Evolutionary conservation across 1,140 invertebrate genomes (phyloP).

Genomic region (Ganaspis sp.): DNA sequence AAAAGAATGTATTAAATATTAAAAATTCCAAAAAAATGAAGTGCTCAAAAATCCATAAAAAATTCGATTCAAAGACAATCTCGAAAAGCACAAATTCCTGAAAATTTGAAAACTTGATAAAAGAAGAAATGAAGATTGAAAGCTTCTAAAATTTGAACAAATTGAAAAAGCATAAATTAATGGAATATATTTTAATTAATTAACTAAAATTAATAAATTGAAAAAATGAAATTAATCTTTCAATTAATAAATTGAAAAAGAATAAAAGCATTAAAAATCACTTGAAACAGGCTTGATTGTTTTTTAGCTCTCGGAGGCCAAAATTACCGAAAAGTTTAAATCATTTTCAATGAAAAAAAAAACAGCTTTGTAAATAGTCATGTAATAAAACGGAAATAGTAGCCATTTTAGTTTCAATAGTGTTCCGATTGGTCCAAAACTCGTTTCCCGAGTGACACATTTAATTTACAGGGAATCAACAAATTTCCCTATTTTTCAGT

Average conservation of each 20-base stretch:
- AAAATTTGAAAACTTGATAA: too few relatives aligned
- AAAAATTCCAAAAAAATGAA: too few relatives aligned
- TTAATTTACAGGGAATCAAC: not conserved
- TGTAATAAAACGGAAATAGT: conserved; percentile 14
- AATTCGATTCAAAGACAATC: too few relatives aligned
- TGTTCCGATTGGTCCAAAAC: conserved; percentile 4
- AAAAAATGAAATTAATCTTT: not conserved
- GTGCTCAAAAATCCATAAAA: too few relatives aligned
- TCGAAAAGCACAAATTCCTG: too few relatives aligned
- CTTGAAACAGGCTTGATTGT: not conserved
- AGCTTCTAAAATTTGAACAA: too few relatives aligned
- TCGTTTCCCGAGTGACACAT: not conserved
- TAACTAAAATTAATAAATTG: not conserved
- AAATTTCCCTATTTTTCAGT: not conserved
- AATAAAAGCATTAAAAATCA: not conserved
- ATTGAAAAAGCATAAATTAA: too few relatives aligned
- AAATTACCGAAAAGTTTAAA: not conserved
- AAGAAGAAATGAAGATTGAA: too few relatives aligned
- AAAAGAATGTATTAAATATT: too few relatives aligned
- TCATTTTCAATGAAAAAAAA: not conserved
- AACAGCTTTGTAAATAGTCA: conserved; percentile 24
- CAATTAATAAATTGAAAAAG: too few relatives aligned
- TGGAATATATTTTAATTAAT: too few relatives aligned
- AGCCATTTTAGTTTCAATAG: conserved; percentile 9
- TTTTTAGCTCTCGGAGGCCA: not conserved